Percentiles rank a stretch among this genome's conserved stretches.
Conservation (phyloP, 2,888 invertebrate genomes). For the Stratiomys singularior region DNA sequence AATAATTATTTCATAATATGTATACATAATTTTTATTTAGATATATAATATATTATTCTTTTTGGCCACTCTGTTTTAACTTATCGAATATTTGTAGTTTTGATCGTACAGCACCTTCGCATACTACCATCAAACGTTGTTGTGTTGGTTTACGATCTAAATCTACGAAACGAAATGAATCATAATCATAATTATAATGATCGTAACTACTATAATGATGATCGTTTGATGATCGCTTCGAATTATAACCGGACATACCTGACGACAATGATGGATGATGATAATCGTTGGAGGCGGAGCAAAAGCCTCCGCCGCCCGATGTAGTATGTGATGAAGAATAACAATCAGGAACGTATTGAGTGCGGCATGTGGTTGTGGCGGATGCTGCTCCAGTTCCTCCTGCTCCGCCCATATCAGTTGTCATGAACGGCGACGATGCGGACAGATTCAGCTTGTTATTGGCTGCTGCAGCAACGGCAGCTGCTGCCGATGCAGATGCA, state of each 20-base stretch:
- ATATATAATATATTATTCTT: conserved; percentile 43
- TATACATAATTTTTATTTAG: conserved; percentile 13
- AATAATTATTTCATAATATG: conserved; percentile 23
- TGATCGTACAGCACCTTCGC: conserved; percentile 87
- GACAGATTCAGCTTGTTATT: conserved; percentile 53
- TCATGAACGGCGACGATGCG: conserved; percentile 55
- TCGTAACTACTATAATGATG: conserved; percentile 60
- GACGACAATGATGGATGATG: conserved; percentile 22
- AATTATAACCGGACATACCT: conserved; percentile 31
- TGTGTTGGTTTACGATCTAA: conserved; percentile 67
- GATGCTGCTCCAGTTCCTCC: conserved; percentile 47
- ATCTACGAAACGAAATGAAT: conserved; percentile 62
- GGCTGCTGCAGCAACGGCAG: conserved; percentile 50
- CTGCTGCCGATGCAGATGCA: conserved; percentile 52
- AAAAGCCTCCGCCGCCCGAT: conserved; percentile 3
- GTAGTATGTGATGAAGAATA: conserved; percentile 25
- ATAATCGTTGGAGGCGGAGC: conserved; percentile 29
- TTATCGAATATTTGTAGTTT: conserved; percentile 88
- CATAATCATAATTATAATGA: conserved; percentile 60
- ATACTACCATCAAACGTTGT: conserved; percentile 79
- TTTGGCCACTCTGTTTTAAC: conserved; percentile 65
- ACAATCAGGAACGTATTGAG: conserved; percentile 44
- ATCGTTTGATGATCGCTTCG: conserved; percentile 54
- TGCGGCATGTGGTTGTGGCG: conserved; percentile 3
- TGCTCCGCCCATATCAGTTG: conserved; percentile 57